phyloP scores from a whole-genome alignment of 1,140 invertebrate genomes.

The Brachionus asplanchnoidis region DNA sequence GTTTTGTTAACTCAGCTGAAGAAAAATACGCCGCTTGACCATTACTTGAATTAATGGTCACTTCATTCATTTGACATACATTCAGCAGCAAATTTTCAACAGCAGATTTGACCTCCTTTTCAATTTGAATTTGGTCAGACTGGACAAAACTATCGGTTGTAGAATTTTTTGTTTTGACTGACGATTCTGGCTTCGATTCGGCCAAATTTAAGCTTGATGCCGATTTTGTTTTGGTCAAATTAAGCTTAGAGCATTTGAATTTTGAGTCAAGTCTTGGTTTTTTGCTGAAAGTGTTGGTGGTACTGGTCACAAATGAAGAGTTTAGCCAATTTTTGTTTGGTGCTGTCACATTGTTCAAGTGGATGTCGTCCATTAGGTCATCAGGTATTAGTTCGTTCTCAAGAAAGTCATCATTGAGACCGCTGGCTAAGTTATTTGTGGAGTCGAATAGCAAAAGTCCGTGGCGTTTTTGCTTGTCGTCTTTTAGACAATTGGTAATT shows the following conservation, averaged over 20 bases:
- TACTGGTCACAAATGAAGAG: not conserved
- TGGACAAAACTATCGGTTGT: not conserved
- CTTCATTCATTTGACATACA: conserved; percentile 29
- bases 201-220: not conserved
- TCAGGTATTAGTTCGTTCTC: conserved; percentile 40
- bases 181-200: not conserved
- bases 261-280: not conserved
- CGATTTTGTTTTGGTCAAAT: not conserved
- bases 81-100: conserved; percentile 17
- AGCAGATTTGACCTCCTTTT: conserved; percentile 23
- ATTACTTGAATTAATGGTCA: conserved; percentile 7
- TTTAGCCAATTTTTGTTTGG: not conserved
- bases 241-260: not conserved
- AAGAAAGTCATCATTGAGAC: not conserved
- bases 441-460: conserved; percentile 1
- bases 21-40: not conserved
- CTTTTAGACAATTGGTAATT: not conserved
- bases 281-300: not conserved
- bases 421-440: not conserved
- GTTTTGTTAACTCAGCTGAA: not conserved
- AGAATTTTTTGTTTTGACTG: not conserved
- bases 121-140: not conserved
- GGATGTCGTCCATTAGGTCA: conserved; percentile 27
- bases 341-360: not conserved
- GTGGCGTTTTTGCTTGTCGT: not conserved